These are phyloP conservation scores for Drosophila atroscutellata DNA, from an alignment of 2,888 invertebrate genomes.

Conservation along the genomic window DNA sequence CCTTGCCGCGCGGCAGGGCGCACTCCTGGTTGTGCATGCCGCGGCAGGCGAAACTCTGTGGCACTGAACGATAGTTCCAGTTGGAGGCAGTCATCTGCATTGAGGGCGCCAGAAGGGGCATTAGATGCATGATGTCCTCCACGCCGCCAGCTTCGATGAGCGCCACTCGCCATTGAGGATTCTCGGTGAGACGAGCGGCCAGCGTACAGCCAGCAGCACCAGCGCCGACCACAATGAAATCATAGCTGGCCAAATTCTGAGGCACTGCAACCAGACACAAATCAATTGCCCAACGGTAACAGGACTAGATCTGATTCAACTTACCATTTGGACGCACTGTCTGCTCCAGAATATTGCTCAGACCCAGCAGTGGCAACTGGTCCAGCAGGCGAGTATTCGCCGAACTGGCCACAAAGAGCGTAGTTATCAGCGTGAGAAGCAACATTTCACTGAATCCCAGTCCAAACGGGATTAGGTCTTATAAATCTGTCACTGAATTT, in stretches of 20 bases:
- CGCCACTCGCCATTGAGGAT: constrained; percentile 85
- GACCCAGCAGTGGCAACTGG: constrained; percentile 57
- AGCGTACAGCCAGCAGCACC: constrained; percentile 91
- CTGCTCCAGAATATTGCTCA: constrained; percentile 60
- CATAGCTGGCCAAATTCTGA: constrained; percentile 87
- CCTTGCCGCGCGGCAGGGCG: constrained; percentile 86
- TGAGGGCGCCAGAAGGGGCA: constrained; percentile 78
- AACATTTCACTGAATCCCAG: constrained; percentile 42
- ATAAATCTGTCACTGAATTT: constrained; percentile 19
- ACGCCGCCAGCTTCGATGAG: constrained; percentile 86
- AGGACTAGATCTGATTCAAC: not conserved
- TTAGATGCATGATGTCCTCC: constrained; percentile 82
- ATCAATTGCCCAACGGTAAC: not conserved
- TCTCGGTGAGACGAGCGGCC: constrained; percentile 84
- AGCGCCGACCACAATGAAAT: constrained; percentile 93
- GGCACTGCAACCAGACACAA: constrained; percentile 42
- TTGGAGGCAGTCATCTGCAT: constrained; percentile 86
- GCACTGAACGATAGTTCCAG: constrained; percentile 90
- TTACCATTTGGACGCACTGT: constrained; percentile 57
- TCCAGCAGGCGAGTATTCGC: constrained; percentile 36
- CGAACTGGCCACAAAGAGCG: constrained; percentile 5
- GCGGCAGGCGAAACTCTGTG: constrained; percentile 87
- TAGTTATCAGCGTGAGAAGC: constrained; percentile 34
- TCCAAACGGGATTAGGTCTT: constrained; percentile 14
- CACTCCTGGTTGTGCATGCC: constrained; percentile 84